These are phyloP conservation scores for Carollia perspicillata DNA, from an alignment of 2,113 vertebrate species.

Conservation along the genomic window DNA sequence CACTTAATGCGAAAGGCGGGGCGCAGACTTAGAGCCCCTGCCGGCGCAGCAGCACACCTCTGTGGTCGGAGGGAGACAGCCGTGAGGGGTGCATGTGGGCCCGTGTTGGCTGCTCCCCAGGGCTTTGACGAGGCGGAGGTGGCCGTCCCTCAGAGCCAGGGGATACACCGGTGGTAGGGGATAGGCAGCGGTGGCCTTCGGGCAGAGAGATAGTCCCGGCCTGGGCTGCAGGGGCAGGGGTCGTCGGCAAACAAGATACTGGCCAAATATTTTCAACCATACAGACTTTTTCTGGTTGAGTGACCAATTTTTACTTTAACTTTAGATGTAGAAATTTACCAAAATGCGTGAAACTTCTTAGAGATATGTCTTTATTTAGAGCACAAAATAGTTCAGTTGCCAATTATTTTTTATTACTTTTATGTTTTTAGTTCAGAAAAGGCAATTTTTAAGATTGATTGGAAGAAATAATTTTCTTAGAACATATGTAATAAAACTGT, in stretches of 20 bases:
- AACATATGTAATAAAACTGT: neutral
- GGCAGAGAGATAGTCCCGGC: neutral
- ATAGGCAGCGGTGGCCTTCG: neutral
- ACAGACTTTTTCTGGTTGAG: neutral
- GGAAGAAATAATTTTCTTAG: neutral
- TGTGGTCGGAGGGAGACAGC: too few species aligned
- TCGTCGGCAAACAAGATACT: neutral
- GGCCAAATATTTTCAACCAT: neutral
- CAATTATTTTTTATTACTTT: neutral
- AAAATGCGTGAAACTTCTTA: neutral
- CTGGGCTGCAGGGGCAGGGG: neutral
- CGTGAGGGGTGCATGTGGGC: too few species aligned
- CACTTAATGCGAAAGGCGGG: neutral
- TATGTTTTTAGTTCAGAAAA: neutral
- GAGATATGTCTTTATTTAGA: neutral
- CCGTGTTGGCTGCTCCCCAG: neutral
- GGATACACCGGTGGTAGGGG: too few species aligned
- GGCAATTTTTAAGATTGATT: neutral
- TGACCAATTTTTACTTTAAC: neutral
- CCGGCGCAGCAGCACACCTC: neutral
- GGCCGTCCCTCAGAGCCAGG: neutral
- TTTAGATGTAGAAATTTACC: neutral
- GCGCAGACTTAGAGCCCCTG: neutral
- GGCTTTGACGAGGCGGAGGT: neutral
- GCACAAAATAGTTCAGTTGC: neutral